These are phyloP conservation scores for Squalus acanthias DNA, from an alignment of 2,797 vertebrate species.

Conservation along the genomic window DNA sequence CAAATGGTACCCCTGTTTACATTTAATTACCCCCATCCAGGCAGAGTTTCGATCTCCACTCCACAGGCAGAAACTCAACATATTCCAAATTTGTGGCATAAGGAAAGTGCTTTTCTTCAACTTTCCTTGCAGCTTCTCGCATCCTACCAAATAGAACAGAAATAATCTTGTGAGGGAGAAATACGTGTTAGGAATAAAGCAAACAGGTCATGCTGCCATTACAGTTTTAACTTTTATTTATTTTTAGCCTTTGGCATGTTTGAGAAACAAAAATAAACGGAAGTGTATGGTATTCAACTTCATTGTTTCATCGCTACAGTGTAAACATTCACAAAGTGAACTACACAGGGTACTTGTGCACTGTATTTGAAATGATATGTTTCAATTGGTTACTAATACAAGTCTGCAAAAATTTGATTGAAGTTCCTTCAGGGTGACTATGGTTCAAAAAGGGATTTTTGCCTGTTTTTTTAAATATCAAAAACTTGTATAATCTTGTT, in stretches of 20 bases:
- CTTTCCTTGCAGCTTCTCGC: slow-evolving; percentile 87
- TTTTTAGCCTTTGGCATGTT: not conserved
- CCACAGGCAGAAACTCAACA: slow-evolving; percentile 93
- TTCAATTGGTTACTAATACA: not conserved
- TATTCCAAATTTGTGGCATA: slow-evolving; percentile 73
- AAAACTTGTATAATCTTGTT: not conserved
- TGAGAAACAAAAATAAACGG: not conserved
- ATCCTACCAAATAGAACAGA: slow-evolving; percentile 66
- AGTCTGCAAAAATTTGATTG: not conserved
- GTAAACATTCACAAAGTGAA: not conserved
- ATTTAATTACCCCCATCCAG: slow-evolving; percentile 82
- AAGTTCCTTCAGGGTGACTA: not conserved
- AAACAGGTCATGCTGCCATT: not conserved
- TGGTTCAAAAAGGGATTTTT: not conserved
- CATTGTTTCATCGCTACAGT: not conserved
- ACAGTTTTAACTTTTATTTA: not conserved
- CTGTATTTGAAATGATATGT: not conserved
- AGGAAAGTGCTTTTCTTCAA: slow-evolving; percentile 92
- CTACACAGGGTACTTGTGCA: too few species aligned
- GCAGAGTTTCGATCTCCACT: slow-evolving; percentile 92
- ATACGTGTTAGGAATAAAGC: not conserved
- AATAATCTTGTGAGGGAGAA: not conserved
- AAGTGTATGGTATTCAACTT: not conserved
- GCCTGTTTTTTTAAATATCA: not conserved
- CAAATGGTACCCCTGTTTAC: slow-evolving; percentile 29